Evolutionary conservation across 2,113 vertebrate genomes (phyloP), one percentile per base, ranked within the genome.

Genomic region (Amblyornis subalaris): DNA sequence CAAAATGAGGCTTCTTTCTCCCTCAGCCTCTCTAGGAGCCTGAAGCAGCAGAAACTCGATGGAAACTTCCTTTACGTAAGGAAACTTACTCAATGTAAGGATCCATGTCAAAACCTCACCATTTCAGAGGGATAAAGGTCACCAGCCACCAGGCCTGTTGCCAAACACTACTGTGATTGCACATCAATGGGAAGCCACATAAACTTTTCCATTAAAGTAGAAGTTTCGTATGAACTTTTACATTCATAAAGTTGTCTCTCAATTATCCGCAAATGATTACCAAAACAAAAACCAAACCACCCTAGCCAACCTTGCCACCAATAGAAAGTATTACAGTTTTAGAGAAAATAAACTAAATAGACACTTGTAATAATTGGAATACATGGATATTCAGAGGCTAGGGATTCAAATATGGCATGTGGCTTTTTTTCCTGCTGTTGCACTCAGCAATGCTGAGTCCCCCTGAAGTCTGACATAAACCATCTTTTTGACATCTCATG

Each of bases 381-480:
- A 10, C 7, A 9, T 1, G 7, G 14, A 38, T 31, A 25, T 60
- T 58, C 50, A 28, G 14, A 12, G 29, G 6, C 4, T 20, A 22
- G n/a, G 14, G 58, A 50, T 25, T 25, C 14, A 42, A 35, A 15
- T 1, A 2, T 0, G 4, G 28, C 31, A 19, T 0, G 0, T 17
- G n/a, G 25, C 16, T 66, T 53, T 3, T 69, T 58, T 58, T 48
- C 55, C 75, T 90, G 65, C 79, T 51, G 8, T 11, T 65, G 64
- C 14, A 13, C 23, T 40, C 23, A 18, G 40, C 78, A 42, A 28
- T 10, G 42, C 54, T 15, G 31, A 14, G 4, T 10, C 25, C 22
- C 16, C 45, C 31, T 10, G 4, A 12, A 51, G 7, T 2, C 38
- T 54, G 22, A 38, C 11, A 29, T 15, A 21, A 28, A 71, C 28